Evolutionary conservation across 2,888 invertebrate species (phyloP).

Genomic region (Dicycla oo): DNA sequence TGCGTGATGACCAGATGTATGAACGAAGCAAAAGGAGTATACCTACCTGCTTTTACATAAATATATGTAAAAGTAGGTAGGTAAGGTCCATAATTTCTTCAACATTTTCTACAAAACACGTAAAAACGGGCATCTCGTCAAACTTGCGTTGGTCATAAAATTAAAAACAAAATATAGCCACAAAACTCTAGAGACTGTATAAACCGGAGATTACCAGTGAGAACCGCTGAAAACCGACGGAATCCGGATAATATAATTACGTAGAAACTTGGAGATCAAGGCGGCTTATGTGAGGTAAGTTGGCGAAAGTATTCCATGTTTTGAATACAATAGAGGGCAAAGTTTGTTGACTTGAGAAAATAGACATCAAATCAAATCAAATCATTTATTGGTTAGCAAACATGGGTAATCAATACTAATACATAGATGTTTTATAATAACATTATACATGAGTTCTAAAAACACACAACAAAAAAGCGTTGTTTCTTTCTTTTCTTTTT

Average conservation of each 20-base stretch:
- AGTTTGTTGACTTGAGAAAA: slow-evolving; percentile 21
- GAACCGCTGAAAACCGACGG: slow-evolving; percentile 61
- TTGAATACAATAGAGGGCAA: slow-evolving; percentile 42
- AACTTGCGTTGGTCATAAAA: slow-evolving; percentile 51
- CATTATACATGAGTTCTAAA: slow-evolving; percentile 4
- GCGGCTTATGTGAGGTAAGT: slow-evolving; percentile 57
- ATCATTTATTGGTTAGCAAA: too few species aligned
- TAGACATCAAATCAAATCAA: too few species aligned
- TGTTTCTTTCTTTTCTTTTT: neutral
- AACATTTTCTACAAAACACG: slow-evolving; percentile 14
- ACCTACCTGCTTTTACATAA: too few species aligned
- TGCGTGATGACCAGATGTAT: neutral
- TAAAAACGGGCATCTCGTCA: slow-evolving; percentile 28
- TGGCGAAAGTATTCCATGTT: slow-evolving; percentile 57
- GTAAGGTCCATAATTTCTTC: neutral
- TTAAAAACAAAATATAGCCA: slow-evolving; percentile 63
- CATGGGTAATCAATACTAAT: too few species aligned
- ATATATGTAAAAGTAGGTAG: too few species aligned
- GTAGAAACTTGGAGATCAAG: slow-evolving; percentile 65
- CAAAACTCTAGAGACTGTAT: slow-evolving; percentile 62
- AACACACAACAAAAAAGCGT: neutral
- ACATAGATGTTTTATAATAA: too few species aligned
- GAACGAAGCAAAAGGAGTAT: neutral
- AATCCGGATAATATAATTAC: slow-evolving; percentile 68
- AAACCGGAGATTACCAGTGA: slow-evolving; percentile 65